phyloP scores from a whole-genome alignment of 2,888 invertebrate species.

The Dusona sp. region DNA sequence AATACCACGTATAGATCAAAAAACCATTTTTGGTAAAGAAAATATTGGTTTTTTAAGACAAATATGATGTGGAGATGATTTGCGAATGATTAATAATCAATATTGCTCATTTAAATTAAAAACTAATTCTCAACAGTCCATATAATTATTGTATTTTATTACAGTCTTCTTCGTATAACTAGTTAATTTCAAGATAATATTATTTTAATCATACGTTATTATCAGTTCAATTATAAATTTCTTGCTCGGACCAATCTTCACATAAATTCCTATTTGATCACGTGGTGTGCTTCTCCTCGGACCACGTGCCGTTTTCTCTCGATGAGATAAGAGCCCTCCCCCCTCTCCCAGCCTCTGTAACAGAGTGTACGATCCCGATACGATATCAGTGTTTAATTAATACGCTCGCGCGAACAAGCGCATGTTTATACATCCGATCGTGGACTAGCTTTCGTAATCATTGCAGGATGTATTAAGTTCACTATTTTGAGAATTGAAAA shows the following conservation, averaged over 20 bases:
- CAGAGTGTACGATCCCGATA: slow-evolving; percentile 50
- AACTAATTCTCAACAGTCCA: background rate
- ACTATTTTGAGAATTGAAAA: background rate
- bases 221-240: background rate
- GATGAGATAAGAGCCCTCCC: slow-evolving; percentile 56
- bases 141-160: background rate
- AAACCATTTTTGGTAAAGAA: background rate
- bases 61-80: background rate
- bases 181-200: background rate
- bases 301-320: slow-evolving; percentile 62
- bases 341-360: background rate
- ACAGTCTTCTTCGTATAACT: background rate
- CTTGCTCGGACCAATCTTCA: slow-evolving; percentile 31
- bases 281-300: slow-evolving; percentile 36
- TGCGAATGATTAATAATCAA: background rate
- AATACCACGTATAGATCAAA: background rate
- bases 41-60: background rate
- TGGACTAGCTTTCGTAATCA: slow-evolving; percentile 18
- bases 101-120: background rate
- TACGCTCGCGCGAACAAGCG: slow-evolving; percentile 45
- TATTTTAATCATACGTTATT: background rate
- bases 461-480: slow-evolving; percentile 14
- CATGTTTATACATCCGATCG: slow-evolving; percentile 19
- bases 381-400: slow-evolving; percentile 68
- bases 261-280: slow-evolving; percentile 57